Base-by-base conservation (phyloP, 2,113 vertebrate genomes). In the Mirounga angustirostris region DNA sequence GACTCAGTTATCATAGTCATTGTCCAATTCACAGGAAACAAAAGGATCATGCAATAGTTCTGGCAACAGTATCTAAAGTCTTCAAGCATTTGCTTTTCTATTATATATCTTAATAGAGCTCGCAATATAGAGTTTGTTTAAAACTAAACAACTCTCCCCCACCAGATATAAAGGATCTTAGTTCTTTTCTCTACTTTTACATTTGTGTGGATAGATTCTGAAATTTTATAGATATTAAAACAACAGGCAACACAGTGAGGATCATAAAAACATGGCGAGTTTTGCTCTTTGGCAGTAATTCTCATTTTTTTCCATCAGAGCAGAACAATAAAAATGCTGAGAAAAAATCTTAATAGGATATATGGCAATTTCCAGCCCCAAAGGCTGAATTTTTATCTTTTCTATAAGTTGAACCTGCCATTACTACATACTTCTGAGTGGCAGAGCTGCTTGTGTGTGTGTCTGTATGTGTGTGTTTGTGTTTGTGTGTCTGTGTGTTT, bases 221-320 rank as follows among this genome's bases (percentile, higher is more conserved):
- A 63, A 98, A 90, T 97, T 98, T 95, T 86, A 96, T 93, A 94
- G 91, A 88, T 89, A 97, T 87, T 98, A 97, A 97, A 97, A 96
- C 89, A 98, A 94, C 82, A 93, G 89, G 65, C 21, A 96, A 83
- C 65, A 87, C 11, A 96, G 22, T 69, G 33, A 96, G 13, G 26
- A 94, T 36, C 58, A 95, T 97, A 98, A 98, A 98, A 97, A 59
- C 89, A 89, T 24, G 1, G 74, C 30, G 30, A 97, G 58, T 94
- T 95, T 97, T 4, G 16, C 18, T 95, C 21, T 90, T 97, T 95
- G 91, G 54, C 58, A 89, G 54, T 97, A 98, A 96, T 97, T 98
- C 95, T 96, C 80, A 91, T 97, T 97, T 95, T 87, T 96, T 76
- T 2, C 88, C 52, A 95, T 90, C 84, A 61, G 7, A 97, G 26